Base-by-base conservation (phyloP, 2,113 vertebrate species). In the Hiodon tergisus region DNA sequence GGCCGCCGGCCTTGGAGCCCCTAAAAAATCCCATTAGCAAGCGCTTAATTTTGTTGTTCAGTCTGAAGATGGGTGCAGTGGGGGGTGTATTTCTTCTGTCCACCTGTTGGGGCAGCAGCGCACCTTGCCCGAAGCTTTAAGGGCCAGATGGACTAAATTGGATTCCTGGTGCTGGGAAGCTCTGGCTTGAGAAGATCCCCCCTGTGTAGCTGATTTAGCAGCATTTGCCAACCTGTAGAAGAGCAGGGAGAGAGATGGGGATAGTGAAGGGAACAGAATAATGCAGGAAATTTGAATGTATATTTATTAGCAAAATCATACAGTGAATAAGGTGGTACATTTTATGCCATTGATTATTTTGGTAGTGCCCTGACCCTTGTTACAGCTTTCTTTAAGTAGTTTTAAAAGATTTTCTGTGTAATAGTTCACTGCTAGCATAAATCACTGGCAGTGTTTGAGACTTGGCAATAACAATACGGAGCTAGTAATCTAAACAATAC, bases 21-120 rank as follows among this genome's bases (percentile, higher is more conserved):
- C 31, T 31, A 31, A 31, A 31, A 31, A 31, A 31, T 31, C 2
- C 31, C 31, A 2, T 31, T 31, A 31, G 31, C 31, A 31, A 31
- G 31, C 31, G 31, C 31, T 31, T 31, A 31, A 2, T 31, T 31
- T 31, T 31, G 31, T 31, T 31, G 31, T 31, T 31, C 31, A 31
- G 31, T 31, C 31, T 31, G 31, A 31, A 31, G 31, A 31, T 1
- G 31, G 31, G 31, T 57, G 54, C 10, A 10, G 54, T 57, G 54
- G 54, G 54, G 54, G 10, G 54, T 75, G 73, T 55, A 55, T 10
- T 75, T 75, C 54, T 54, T 55, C 14, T 8, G 3, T n/a, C 13
- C 68, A 14, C 63, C 73, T 50, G 65, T n/a, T 13, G 73, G 73
- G 73, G 73, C 75, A 70, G 75, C 52, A 69, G 68, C 57, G 67